phyloP scores from a whole-genome alignment of 2,797 vertebrate genomes.

The Dendrocincla tyrannina region DNA sequence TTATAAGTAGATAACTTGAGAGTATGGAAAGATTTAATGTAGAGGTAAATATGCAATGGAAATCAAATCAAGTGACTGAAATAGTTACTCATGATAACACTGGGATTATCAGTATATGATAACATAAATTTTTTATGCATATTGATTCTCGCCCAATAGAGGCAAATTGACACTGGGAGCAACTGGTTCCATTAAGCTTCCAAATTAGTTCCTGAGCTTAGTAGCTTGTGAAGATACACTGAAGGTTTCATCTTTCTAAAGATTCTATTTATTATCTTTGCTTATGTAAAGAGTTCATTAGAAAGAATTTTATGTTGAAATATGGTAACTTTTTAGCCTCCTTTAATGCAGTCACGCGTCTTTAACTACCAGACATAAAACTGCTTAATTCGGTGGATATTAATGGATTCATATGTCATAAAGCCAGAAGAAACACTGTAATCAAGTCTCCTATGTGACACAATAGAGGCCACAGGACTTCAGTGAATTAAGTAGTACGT shows the following conservation, averaged over 20 bases:
- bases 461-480: background rate
- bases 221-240: background rate
- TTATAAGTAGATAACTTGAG: background rate
- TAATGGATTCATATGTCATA: slow-evolving; percentile 11
- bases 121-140: background rate
- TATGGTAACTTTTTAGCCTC: slow-evolving; percentile 9
- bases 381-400: slow-evolving; percentile 1
- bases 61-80: background rate
- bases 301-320: slow-evolving; percentile 28
- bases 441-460: background rate
- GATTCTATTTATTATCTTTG: slow-evolving; percentile 19
- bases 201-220: background rate
- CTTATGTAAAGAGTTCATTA: slow-evolving; percentile 14
- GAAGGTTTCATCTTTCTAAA: background rate
- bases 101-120: background rate
- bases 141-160: background rate
- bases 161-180: background rate
- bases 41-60: background rate
- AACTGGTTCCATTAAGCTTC: background rate
- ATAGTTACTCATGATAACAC: background rate
- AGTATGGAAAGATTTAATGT: background rate
- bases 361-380: slow-evolving; percentile 30
- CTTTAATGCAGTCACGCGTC: background rate
- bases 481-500: background rate
- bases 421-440: background rate